Evolutionary conservation across 2,888 invertebrate species (phyloP), one percentile per base, ranked within the genome.

Genomic region (Trypoxylon attenuatum): DNA sequence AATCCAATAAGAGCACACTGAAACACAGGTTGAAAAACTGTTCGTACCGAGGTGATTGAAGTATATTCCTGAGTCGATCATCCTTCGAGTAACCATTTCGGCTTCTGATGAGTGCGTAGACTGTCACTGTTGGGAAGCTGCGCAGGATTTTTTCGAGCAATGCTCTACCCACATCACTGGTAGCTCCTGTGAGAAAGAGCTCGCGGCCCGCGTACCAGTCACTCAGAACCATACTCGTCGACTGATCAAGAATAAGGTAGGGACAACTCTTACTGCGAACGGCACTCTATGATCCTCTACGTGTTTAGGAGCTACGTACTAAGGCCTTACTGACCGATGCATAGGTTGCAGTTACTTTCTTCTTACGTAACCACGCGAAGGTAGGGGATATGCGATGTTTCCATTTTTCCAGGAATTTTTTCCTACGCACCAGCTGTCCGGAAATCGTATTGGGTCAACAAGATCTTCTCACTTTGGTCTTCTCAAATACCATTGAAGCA

Each of bases 81-180:
- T 75, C 74, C 33, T 72, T 76, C 49, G 1, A 65, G 23, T 73
- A 29, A 2, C 68, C 70, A 16, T 73, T 41, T 5, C 66, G 59
- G 5, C 79, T 71, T 53, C 84, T 69, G 3, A 84, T 43, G 13
- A 85, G 52, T 2, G 57, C 50, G 43, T 81, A 67, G 10, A 84
- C 71, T 29, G 62, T 81, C 1, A 79, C 62, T 6, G 65, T 33
- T 0, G 82, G 81, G 27, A 80, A 78, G 5, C 67, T 63, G n/a
- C 84, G 72, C 0, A 85, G 66, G n/a, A 85, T 51, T 65, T 84
- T 85, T 55, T 85, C 84, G 15, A 85, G 69, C 15, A 84, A 50
- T 8, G 62, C 70, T 2, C 77, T 72, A 19, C 84, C 84, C 23
- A 84, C 57, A 53, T 83, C 78, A 66, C 84, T 82, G 39, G 82